Evolutionary conservation across 2,888 invertebrate species (phyloP).

Genomic region (Orchesella flavescens): DNA sequence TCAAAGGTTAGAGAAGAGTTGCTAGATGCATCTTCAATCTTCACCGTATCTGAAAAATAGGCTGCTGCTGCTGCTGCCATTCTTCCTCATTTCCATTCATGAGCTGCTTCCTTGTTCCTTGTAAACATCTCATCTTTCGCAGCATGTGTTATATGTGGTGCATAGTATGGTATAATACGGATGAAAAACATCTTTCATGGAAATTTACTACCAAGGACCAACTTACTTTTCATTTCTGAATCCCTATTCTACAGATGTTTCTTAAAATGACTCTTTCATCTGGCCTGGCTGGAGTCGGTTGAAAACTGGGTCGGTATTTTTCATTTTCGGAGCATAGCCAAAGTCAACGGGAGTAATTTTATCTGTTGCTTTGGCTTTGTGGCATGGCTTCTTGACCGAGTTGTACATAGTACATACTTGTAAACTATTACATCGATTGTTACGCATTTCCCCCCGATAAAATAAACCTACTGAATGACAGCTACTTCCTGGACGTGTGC

Average conservation of each 20-base stretch:
- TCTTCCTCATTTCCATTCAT: neutral
- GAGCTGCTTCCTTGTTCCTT: conserved; percentile 2
- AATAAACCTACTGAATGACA: conserved; percentile 5
- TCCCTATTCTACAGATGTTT: conserved; percentile 21
- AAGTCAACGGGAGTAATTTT: neutral
- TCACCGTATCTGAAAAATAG: neutral
- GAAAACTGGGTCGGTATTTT: no score
- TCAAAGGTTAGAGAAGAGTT: no score
- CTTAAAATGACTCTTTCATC: neutral
- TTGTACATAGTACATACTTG: no score
- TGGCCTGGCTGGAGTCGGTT: no score
- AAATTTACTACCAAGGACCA: neutral
- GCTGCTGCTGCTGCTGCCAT: neutral
- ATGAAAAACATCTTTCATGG: conserved; percentile 9
- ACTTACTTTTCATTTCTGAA: neutral
- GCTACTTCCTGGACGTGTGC: conserved; percentile 5
- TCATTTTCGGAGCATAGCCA: neutral
- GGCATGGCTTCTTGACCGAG: neutral
- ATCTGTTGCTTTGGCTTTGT: neutral
- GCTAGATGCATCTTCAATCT: no score
- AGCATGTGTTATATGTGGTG: conserved; percentile 4
- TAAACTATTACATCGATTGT: no score
- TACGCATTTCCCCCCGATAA: neutral
- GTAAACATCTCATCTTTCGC: conserved; percentile 15
- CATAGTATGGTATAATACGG: neutral